Evolutionary conservation across 2,888 invertebrate species (phyloP), one percentile per base, ranked within the genome.

Genomic region (Drosophila stalkeri): DNA sequence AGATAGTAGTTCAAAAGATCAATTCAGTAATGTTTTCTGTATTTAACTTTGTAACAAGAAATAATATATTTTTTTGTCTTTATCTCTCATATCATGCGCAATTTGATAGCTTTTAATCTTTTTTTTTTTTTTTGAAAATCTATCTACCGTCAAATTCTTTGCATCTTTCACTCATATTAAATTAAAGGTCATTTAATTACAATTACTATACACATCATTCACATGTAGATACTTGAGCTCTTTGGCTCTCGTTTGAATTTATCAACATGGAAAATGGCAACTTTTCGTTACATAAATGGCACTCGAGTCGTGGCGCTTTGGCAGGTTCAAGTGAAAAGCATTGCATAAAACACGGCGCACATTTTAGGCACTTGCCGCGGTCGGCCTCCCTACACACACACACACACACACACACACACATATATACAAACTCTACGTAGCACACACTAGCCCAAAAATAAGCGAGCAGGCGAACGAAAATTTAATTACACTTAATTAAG

Each of bases 401-500:
- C 63, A 39, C 54, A 51, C 63, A 31, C 37, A 12, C 31, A 33
- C 41, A 39, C 44, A 12, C 59, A 49, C 37, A 44, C 55, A 54
- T 20, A 27, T 18, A 47, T 35, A 47, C 52, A 46, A 27, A 6
- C n/a, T 2, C 49, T 6, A 35, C 33, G 27, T 14, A 18, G 49
- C 31, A 51, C 16, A 57, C 39, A 51, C 39, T 63, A 64, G 55
- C 57, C 61, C 52, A 59, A 81, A 77, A 67, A 72, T 81, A 78
- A 72, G 84, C 79, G 73, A 77, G 71, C 72, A 70, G 72, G 85
- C 87, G 67, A 84, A 75, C 82, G 80, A 70, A 86, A 86, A 86
- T 86, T 89, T 86, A 86, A 86, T 89, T 86, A 84, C 87, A 89
- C 89, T 86, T 86, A 86, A 89, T 86, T 89, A 86, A 86, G 85